Evolutionary conservation across 2,113 vertebrate genomes (phyloP), one percentile per base, ranked within the genome.

Genomic region (Mesoclemmys tuberculata): DNA sequence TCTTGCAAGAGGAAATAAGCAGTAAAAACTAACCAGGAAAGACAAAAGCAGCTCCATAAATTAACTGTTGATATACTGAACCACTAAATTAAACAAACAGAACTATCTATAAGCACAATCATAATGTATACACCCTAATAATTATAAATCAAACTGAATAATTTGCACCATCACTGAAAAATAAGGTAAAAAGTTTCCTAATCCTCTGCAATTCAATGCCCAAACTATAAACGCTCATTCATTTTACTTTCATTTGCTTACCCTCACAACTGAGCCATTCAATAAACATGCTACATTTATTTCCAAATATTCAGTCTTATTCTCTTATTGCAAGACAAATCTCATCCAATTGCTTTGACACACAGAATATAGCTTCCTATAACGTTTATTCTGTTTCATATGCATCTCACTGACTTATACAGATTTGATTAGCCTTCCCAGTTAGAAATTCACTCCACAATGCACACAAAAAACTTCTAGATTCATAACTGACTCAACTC

Each of bases 271-370:
- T 56, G 88, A 96, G 74, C 87, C 86, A 96, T 82, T 97, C 83
- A 44, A 10, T 56, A 77, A 90, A 82, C 85, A 83, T 87, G 51
- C 61, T 55, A 92, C 22, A 77, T 74, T 88, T 38, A 77, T 61
- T 71, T 81, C 18, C 38, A 81, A 88, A 81, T 75, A 85, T 27
- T 90, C 80, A 94, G 54, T 24, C 84, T 84, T 91, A 80, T 94
- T 91, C 68, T 91, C 83, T 87, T 89, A 44, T 93, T 89, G 64
- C 35, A 94, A 95, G 78, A 75, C 81, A 92, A 94, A 91, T 87
- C 61, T 78, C 75, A 88, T 84, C 85, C 87, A 75, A 51, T 4
- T 74, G 75, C 82, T 94, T 78, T 82, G 31, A 51, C 0, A 89
- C 56, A 55, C 87, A 93, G 61, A 54, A 84, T 11, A 13, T 1